Conservation (phyloP, 2,888 invertebrate genomes). For the Itoplectis maculator region DNA sequence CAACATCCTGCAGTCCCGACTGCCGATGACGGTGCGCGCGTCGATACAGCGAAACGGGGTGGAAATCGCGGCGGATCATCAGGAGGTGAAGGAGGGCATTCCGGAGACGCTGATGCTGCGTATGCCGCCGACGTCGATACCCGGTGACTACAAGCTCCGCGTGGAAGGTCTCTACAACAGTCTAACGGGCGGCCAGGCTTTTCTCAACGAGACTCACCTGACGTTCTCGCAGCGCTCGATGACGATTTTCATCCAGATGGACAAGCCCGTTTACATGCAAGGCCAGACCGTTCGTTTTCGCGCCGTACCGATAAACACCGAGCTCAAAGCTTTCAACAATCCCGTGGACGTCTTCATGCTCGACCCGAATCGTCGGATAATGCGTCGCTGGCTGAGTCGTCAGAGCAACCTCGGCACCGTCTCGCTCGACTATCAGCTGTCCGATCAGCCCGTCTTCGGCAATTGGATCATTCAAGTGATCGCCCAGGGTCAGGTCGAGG, state of each 20-base stretch:
- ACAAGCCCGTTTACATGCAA: constrained; percentile 98
- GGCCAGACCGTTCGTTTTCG: constrained; percentile 95
- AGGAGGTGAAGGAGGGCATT: constrained; percentile 93
- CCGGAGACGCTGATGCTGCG: constrained; percentile 96
- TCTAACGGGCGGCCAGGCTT: constrained; percentile 94
- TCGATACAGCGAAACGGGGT: constrained; percentile 96
- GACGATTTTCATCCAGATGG: constrained; percentile 97
- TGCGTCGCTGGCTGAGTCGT: constrained; percentile 96
- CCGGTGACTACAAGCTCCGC: constrained; percentile 93
- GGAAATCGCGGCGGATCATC: constrained; percentile 93
- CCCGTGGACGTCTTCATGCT: constrained; percentile 96
- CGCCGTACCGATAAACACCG: constrained; percentile 96
- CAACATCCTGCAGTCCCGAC: constrained; percentile 91
- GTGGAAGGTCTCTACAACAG: constrained; percentile 93
- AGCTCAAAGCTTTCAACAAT: constrained; percentile 95
- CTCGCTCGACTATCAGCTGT: constrained; percentile 95
- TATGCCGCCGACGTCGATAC: constrained; percentile 94
- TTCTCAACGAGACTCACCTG: constrained; percentile 94
- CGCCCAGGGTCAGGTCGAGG: constrained; percentile 95
- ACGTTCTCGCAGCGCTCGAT: constrained; percentile 95
- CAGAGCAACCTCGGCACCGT: constrained; percentile 96
- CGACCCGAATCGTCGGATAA: constrained; percentile 94
- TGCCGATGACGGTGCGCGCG: constrained; percentile 93
- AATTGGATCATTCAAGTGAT: constrained; percentile 96
- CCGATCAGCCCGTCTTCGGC: constrained; percentile 96